Percentiles rank a stretch among this genome's conserved stretches.
phyloP scores from a whole-genome alignment of 2,888 invertebrate species.

The Corythucha ciliata region DNA sequence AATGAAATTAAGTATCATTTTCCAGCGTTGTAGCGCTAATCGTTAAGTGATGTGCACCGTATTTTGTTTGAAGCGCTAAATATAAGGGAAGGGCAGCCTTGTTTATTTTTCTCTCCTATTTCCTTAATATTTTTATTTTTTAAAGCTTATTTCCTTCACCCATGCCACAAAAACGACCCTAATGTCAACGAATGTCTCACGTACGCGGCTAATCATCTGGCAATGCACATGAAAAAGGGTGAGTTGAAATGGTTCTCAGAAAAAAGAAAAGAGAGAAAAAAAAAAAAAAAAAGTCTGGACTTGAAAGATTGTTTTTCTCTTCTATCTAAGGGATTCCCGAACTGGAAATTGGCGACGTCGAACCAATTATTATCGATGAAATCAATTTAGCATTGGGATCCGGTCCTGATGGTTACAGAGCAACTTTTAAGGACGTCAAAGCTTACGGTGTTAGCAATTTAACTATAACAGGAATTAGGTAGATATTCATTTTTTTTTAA shows the following conservation, averaged over 20 bases:
- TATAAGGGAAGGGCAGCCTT: too few species aligned
- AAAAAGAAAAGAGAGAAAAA: too few species aligned
- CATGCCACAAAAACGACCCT: conserved; percentile 60
- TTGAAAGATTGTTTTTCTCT: not conserved
- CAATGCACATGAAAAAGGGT: conserved; percentile 55
- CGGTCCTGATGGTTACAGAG: conserved; percentile 73
- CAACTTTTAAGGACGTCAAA: conserved; percentile 67
- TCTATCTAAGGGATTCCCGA: conserved; percentile 55
- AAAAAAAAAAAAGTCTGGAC: not conserved
- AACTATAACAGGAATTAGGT: conserved; percentile 69
- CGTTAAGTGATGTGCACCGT: too few species aligned
- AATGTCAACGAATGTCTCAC: conserved; percentile 63
- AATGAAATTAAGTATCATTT: too few species aligned
- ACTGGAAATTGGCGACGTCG: conserved; percentile 53
- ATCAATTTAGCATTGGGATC: conserved; percentile 68
- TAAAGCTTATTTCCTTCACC: conserved; percentile 55
- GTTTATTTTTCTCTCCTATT: too few species aligned
- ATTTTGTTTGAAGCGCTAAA: too few species aligned
- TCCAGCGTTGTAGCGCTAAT: too few species aligned
- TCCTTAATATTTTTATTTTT: too few species aligned
- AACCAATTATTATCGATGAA: conserved; percentile 74
- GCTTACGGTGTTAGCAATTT: conserved; percentile 73
- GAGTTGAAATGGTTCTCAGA: too few species aligned
- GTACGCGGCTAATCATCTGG: conserved; percentile 63
- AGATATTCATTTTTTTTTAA: conserved; percentile 32